A percentile compares a stretch with the other conserved stretches of the same genome.
Conservation (phyloP, 2,113 vertebrate genomes). For the Artemisiospiza belli region DNA sequence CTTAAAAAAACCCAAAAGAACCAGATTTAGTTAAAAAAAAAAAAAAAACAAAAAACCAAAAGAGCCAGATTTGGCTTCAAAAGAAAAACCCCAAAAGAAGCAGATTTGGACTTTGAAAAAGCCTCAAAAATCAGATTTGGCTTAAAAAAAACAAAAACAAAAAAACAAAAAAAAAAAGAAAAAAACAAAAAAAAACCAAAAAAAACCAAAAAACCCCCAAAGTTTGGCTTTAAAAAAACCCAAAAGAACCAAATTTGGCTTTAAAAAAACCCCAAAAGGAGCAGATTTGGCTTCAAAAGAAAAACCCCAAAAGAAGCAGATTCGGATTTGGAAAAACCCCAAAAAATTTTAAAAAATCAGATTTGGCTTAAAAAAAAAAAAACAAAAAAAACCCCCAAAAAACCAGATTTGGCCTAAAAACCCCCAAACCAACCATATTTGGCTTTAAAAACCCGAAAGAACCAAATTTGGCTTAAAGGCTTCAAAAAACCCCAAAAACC, state of each 20-base stretch:
- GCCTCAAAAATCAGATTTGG: too few relatives aligned
- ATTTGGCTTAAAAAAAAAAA: too few relatives aligned
- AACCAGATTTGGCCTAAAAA: neutral
- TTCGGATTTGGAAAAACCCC: too few relatives aligned
- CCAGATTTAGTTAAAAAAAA: neutral
- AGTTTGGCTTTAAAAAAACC: neutral
- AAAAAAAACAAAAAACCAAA: too few relatives aligned
- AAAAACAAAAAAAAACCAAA: neutral
- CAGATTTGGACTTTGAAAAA: neutral
- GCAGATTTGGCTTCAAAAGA: too few relatives aligned
- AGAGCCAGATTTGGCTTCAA: neutral
- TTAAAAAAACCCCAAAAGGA: neutral
- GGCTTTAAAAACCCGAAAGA: neutral
- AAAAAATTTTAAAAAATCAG: too few relatives aligned
- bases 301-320: too few relatives aligned
- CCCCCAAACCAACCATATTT: too few relatives aligned
- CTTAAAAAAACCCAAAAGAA: neutral
- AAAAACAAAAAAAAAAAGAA: too few relatives aligned
- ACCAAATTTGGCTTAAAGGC: neutral
- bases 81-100: neutral
- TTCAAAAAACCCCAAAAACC: neutral
- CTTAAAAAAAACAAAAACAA: too few relatives aligned
- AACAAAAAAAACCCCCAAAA: too few relatives aligned
- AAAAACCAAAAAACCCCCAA: too few relatives aligned
- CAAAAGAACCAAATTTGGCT: neutral